Evolutionary conservation across 2,888 invertebrate species (phyloP).

Genomic region (Leptinotarsa juncta): DNA sequence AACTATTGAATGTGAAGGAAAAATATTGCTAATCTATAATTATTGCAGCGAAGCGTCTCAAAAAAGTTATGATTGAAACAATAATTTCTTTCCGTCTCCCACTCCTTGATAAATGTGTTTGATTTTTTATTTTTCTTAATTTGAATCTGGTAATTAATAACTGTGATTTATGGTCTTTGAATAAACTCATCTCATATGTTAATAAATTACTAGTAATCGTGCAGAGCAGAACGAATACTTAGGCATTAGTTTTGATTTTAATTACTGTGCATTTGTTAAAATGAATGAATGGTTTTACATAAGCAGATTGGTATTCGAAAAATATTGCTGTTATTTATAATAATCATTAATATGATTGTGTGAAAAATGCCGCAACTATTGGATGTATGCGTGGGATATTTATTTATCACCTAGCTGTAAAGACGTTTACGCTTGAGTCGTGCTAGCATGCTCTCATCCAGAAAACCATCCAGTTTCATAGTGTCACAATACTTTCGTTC

Average conservation of each 20-base stretch:
- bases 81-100: constrained; percentile 7
- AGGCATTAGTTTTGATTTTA: constrained; percentile 22
- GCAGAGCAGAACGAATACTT: constrained; percentile 11
- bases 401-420: neutral
- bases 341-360: neutral
- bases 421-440: neutral
- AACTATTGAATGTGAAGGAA: neutral
- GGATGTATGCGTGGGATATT: constrained; percentile 17
- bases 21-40: constrained; percentile 8
- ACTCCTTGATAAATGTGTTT: constrained; percentile 19
- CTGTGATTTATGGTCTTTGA: constrained; percentile 23
- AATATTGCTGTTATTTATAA: constrained; percentile 9
- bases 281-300: constrained; percentile 21
- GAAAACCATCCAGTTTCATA: too few relatives aligned
- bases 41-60: neutral
- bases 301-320: constrained; percentile 19
- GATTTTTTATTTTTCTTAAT: constrained; percentile 24
- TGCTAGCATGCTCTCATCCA: neutral
- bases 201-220: constrained; percentile 25
- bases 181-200: constrained; percentile 28
- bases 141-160: constrained; percentile 31
- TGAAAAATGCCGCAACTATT: constrained; percentile 19
- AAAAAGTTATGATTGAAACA: constrained; percentile 7
- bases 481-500: too few relatives aligned
- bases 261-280: constrained; percentile 14